Evolutionary conservation across 2,888 invertebrate species (phyloP).

Genomic region (Macrostomum cliftonense): DNA sequence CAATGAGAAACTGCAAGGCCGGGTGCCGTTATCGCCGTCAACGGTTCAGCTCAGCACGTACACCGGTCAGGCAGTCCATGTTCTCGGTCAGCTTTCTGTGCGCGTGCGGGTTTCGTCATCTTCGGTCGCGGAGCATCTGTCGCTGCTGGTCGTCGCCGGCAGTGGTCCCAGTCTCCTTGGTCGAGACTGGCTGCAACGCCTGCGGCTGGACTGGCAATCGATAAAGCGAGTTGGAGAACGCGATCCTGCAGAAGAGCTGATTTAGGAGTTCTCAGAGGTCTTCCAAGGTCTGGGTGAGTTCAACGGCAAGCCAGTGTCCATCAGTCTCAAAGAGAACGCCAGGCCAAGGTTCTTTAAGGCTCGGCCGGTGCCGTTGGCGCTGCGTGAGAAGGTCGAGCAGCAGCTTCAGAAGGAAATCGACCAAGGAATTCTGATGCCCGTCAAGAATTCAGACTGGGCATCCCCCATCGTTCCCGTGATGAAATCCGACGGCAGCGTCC

Average conservation of each 20-base stretch:
- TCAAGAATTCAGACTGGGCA: conserved; percentile 15
- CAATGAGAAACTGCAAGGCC: too few species aligned
- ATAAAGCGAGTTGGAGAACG: not conserved
- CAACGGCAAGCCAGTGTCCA: too few species aligned
- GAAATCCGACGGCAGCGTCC: conserved; percentile 14
- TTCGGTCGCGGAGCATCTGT: not conserved
- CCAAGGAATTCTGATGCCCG: not conserved
- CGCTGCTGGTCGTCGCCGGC: not conserved
- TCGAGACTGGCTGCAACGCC: conserved; percentile 4
- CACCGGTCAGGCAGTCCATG: not conserved
- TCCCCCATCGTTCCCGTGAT: conserved; percentile 17
- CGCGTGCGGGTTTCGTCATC: not conserved
- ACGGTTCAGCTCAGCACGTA: not conserved
- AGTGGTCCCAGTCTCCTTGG: conserved; percentile 4
- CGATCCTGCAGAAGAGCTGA: not conserved
- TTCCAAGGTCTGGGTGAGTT: not conserved
- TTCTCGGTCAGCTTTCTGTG: not conserved
- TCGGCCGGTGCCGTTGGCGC: conserved; percentile 14
- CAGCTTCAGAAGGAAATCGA: too few species aligned
- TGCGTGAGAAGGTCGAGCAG: not conserved
- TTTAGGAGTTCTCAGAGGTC: not conserved
- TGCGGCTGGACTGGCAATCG: conserved; percentile 1
- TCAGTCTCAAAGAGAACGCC: not conserved
- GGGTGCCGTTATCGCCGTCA: too few species aligned
- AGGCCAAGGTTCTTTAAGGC: conserved; percentile 15